phyloP scores from a whole-genome alignment of 2,797 vertebrate species.

The Artibeus jamaicensis region DNA sequence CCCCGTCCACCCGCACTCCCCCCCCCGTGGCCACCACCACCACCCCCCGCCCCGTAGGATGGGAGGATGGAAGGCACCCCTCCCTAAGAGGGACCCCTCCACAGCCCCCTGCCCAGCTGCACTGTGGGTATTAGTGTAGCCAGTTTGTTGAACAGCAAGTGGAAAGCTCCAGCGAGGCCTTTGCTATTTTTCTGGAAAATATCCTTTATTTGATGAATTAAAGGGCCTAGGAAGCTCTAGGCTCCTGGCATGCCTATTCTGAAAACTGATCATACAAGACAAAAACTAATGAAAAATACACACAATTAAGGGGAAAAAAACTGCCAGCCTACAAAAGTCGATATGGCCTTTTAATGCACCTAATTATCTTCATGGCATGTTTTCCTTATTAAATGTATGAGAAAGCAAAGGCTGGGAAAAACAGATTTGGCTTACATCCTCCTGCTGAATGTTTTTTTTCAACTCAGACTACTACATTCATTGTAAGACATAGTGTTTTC shows the following conservation, averaged over 20 bases:
- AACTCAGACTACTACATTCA: background rate
- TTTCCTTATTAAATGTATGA: background rate
- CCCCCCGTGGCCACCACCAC: too few species aligned
- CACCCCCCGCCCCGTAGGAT: too few species aligned
- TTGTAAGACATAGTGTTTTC: background rate
- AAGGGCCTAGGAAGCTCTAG: background rate
- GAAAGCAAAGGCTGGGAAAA: constrained; percentile 14
- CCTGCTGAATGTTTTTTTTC: background rate
- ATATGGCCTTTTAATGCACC: background rate
- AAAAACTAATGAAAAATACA: background rate
- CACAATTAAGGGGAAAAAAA: background rate
- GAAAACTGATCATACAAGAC: background rate
- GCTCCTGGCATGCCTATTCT: background rate
- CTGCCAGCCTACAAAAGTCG: background rate
- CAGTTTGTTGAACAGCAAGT: background rate
- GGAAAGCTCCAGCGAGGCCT: background rate
- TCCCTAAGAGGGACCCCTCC: background rate
- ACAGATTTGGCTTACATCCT: background rate
- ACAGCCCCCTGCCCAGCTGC: background rate
- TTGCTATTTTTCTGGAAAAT: constrained; percentile 21
- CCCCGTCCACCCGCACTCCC: too few species aligned
- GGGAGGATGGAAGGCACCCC: too few species aligned
- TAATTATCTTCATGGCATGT: background rate
- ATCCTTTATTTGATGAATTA: background rate
- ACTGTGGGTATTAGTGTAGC: background rate